phyloP scores from a whole-genome alignment of 92 coral and sea anemone genomes.

The Phenganax marumi region DNA sequence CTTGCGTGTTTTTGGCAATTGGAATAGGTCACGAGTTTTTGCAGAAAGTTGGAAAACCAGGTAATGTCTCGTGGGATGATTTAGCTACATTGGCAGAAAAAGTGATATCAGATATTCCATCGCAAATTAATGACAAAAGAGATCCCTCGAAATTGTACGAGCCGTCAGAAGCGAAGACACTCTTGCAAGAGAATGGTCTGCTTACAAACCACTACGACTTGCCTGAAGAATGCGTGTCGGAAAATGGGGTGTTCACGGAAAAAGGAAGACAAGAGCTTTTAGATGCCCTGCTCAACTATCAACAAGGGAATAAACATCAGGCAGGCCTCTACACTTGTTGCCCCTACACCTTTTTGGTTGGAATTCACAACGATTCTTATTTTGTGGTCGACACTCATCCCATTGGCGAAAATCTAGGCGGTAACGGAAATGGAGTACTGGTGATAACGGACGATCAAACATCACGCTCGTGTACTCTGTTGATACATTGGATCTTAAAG shows the following conservation, averaged over 20 bases:
- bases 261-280: constrained; percentile 2
- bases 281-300: neutral
- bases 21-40: neutral
- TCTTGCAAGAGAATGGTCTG: constrained; percentile 15
- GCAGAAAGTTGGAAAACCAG: neutral
- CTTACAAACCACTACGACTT: neutral
- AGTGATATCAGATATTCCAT: constrained; percentile 24
- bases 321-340: constrained; percentile 35
- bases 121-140: constrained; percentile 26
- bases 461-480: neutral
- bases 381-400: constrained; percentile 15
- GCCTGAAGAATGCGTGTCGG: constrained; percentile 19
- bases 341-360: constrained; percentile 28
- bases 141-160: constrained; percentile 38
- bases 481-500: neutral
- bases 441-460: neutral
- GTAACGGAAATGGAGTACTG: neutral
- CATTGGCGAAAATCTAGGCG: neutral
- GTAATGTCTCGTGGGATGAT: constrained; percentile 26
- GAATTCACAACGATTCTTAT: neutral
- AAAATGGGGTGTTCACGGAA: neutral
- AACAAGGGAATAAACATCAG: neutral
- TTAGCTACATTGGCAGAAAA: constrained; percentile 39
- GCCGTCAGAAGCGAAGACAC: constrained; percentile 27
- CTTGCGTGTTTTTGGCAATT: constrained; percentile 46